phyloP scores from a whole-genome alignment of 1,140 invertebrate genomes.

The Pogonognathellus flavescens region DNA sequence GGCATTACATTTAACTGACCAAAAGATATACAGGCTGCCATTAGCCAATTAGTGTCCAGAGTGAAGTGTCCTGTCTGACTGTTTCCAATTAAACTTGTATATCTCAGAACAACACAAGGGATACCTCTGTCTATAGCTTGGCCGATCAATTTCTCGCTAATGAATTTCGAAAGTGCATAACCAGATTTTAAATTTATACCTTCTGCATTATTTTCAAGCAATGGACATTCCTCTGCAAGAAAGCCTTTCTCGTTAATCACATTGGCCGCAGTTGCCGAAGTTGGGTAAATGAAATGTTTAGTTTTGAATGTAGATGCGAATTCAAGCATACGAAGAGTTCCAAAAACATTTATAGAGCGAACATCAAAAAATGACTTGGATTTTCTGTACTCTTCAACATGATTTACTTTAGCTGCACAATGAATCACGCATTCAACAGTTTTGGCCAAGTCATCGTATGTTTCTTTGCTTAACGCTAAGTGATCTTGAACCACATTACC shows the following conservation, averaged over 20 bases:
- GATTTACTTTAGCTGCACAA: slow-evolving; percentile 33
- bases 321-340: neutral
- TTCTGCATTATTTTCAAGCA: slow-evolving; percentile 3
- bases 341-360: slow-evolving; percentile 38
- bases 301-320: neutral
- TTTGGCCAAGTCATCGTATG: neutral
- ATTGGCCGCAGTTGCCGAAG: slow-evolving; percentile 6
- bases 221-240: slow-evolving; percentile 25
- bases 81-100: slow-evolving; percentile 38
- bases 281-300: slow-evolving; percentile 17
- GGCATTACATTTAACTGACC: slow-evolving; percentile 50
- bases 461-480: neutral
- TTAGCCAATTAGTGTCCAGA: slow-evolving; percentile 50
- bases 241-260: neutral
- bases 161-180: slow-evolving; percentile 37
- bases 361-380: slow-evolving; percentile 22
- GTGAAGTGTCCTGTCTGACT: slow-evolving; percentile 34
- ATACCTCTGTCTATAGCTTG: slow-evolving; percentile 43
- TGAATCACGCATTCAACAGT: slow-evolving; percentile 2
- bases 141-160: slow-evolving; percentile 39
- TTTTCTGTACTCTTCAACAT: slow-evolving; percentile 22
- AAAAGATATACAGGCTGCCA: slow-evolving; percentile 42
- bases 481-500: slow-evolving; percentile 35
- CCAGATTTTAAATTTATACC: slow-evolving; percentile 10
- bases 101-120: slow-evolving; percentile 31